These are phyloP conservation scores for Lordiphosa clarofinis DNA, from an alignment of 1,140 invertebrate genomes.

Conservation along the genomic window DNA sequence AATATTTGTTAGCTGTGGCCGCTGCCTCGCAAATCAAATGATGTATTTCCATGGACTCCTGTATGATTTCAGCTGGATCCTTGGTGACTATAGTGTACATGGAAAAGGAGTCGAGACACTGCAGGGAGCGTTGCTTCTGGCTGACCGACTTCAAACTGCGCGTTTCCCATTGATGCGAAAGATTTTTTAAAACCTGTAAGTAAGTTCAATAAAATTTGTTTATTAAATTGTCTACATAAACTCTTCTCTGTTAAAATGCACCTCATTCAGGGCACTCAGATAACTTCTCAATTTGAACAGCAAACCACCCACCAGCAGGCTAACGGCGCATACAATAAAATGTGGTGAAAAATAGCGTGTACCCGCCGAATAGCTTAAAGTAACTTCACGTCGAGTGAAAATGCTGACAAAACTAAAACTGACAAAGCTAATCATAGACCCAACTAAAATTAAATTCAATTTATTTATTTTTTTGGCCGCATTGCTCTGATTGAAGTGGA, in stretches of 20 bases:
- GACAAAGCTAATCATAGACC: slow-evolving; percentile 14
- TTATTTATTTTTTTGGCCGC: slow-evolving; percentile 29
- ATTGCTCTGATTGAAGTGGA: slow-evolving; percentile 33
- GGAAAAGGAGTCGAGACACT: slow-evolving; percentile 71
- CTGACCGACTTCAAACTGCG: slow-evolving; percentile 50
- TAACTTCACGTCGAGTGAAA: neutral
- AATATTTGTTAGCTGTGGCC: slow-evolving; percentile 76
- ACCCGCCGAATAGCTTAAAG: slow-evolving; percentile 2
- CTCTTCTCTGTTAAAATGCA: too few relatives aligned
- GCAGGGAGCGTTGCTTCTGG: slow-evolving; percentile 64
- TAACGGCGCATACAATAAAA: slow-evolving; percentile 39
- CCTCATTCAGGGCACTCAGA: slow-evolving; percentile 49
- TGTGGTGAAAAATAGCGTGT: slow-evolving; percentile 51
- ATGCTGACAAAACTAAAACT: slow-evolving; percentile 17
- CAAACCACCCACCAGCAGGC: slow-evolving; percentile 30
- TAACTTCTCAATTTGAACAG: slow-evolving; percentile 51
- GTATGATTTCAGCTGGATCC: slow-evolving; percentile 72
- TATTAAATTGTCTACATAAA: too few relatives aligned
- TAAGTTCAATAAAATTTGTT: neutral
- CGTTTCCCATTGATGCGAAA: slow-evolving; percentile 69
- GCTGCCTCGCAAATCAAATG: slow-evolving; percentile 77
- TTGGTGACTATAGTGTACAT: slow-evolving; percentile 78
- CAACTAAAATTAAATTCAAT: slow-evolving; percentile 8
- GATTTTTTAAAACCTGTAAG: slow-evolving; percentile 67
- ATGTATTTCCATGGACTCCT: slow-evolving; percentile 79